phyloP scores from a whole-genome alignment of 2,888 invertebrate species.

The Glomeris marginata region DNA sequence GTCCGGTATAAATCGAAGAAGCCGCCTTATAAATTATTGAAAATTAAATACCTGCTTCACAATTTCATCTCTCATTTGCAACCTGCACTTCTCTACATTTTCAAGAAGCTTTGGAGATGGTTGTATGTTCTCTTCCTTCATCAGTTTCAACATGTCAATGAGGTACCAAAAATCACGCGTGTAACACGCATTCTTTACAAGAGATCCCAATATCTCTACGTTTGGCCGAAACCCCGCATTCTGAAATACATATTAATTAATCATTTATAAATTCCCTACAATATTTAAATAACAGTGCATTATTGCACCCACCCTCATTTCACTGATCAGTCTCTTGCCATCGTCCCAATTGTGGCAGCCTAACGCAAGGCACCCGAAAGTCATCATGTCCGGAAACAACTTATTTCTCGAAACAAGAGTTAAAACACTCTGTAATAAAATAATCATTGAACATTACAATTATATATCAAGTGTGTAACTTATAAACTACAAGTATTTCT shows the following conservation, averaged over 20 bases:
- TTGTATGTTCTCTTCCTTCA: conserved; percentile 43
- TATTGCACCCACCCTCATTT: conserved; percentile 50
- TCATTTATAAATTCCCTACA: background rate
- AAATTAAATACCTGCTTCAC: conserved; percentile 33
- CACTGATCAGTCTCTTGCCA: conserved; percentile 47
- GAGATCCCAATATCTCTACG: conserved; percentile 54
- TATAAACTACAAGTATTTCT: background rate
- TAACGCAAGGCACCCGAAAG: conserved; percentile 71
- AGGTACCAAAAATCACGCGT: conserved; percentile 49
- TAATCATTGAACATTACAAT: conserved; percentile 1
- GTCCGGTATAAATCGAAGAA: background rate
- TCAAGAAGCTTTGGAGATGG: conserved; percentile 46
- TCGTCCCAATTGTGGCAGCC: conserved; percentile 50
- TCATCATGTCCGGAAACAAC: conserved; percentile 52
- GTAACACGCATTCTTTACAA: conserved; percentile 49
- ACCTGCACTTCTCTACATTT: conserved; percentile 46
- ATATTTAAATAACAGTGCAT: background rate
- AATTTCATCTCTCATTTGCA: conserved; percentile 38
- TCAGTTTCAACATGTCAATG: conserved; percentile 48
- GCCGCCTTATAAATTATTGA: background rate
- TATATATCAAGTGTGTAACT: background rate
- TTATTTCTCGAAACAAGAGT: conserved; percentile 33
- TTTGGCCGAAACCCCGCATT: conserved; percentile 45
- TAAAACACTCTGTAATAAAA: conserved; percentile 32
- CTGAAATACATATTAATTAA: conserved; percentile 17